Percentiles rank a stretch among this genome's conserved stretches.
These are phyloP conservation scores for Drosophila neotestacea DNA, from an alignment of 2,888 invertebrate genomes.

Conservation along the genomic window DNA sequence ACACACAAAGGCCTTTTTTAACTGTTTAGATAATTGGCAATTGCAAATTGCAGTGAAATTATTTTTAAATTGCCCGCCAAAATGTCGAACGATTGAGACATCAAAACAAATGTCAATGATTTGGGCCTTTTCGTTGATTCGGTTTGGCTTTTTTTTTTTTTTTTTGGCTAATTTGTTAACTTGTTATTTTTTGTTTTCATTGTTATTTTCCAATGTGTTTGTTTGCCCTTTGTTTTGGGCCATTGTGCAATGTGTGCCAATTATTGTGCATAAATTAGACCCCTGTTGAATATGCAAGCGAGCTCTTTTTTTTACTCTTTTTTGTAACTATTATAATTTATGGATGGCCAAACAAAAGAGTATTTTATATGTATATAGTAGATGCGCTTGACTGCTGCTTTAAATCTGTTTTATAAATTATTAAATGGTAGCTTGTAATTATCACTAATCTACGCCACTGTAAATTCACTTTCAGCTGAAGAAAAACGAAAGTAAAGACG, in stretches of 20 bases:
- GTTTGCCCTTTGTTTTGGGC: constrained; percentile 38
- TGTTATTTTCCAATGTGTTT: constrained; percentile 1
- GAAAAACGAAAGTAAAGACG: constrained; percentile 13
- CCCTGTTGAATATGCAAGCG: constrained; percentile 66
- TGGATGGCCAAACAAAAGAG: constrained; percentile 29
- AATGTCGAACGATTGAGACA: constrained; percentile 76
- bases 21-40: constrained; percentile 57
- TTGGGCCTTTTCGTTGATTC: constrained; percentile 44
- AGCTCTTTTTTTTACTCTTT: constrained; percentile 1
- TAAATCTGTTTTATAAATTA: neutral
- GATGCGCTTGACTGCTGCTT: constrained; percentile 45
- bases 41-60: constrained; percentile 75
- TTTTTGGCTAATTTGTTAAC: constrained; percentile 29
- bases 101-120: constrained; percentile 73
- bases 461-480: constrained; percentile 10
- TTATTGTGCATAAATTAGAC: constrained; percentile 73
- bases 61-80: constrained; percentile 78
- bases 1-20: constrained; percentile 48
- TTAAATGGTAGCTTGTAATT: neutral
- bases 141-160: constrained; percentile 13
- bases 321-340: constrained; percentile 52
- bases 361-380: constrained; percentile 18
- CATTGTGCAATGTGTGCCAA: constrained; percentile 75
- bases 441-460: neutral
- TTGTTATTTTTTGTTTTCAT: constrained; percentile 19